Evolutionary conservation across 2,797 vertebrate species (phyloP).

Genomic region (Glossophaga mutica): DNA sequence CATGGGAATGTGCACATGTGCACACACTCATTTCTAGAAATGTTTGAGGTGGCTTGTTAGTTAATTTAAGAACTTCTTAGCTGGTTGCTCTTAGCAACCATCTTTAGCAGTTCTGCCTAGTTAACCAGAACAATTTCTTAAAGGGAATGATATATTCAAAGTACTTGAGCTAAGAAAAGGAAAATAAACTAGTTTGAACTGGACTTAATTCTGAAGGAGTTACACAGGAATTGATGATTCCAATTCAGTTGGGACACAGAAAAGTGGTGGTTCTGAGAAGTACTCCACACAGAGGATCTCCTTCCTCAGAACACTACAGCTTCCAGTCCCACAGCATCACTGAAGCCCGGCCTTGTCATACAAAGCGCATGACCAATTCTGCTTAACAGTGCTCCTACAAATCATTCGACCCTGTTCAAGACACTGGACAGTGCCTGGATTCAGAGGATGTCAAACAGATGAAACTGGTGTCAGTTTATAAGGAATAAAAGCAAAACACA

Average conservation of each 20-base stretch:
- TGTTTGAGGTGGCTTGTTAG: background rate
- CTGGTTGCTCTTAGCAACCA: constrained; percentile 68
- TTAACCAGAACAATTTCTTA: constrained; percentile 50
- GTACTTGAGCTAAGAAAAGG: constrained; percentile 38
- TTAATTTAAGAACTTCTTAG: constrained; percentile 70
- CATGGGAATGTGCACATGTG: background rate
- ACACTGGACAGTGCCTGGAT: background rate
- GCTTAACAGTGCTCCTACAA: background rate
- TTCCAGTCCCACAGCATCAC: background rate
- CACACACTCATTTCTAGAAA: constrained; percentile 44
- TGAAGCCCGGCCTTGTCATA: background rate
- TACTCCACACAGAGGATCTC: background rate
- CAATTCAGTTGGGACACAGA: background rate
- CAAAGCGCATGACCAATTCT: background rate
- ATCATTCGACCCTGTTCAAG: background rate
- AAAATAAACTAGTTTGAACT: constrained; percentile 46
- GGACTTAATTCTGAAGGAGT: constrained; percentile 5
- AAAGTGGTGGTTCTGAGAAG: background rate
- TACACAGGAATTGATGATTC: background rate
- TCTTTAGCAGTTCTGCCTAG: constrained; percentile 46
- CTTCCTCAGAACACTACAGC: background rate
- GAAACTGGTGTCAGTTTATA: background rate
- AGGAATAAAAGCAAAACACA: constrained; percentile 38
- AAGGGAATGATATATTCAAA: constrained; percentile 38
- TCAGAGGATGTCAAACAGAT: background rate